Percentiles rank a stretch among this genome's conserved stretches.
Evolutionary conservation across 53 echinoderm and acorn worm species (phyloP).

Genomic region (Zoroaster sp.): DNA sequence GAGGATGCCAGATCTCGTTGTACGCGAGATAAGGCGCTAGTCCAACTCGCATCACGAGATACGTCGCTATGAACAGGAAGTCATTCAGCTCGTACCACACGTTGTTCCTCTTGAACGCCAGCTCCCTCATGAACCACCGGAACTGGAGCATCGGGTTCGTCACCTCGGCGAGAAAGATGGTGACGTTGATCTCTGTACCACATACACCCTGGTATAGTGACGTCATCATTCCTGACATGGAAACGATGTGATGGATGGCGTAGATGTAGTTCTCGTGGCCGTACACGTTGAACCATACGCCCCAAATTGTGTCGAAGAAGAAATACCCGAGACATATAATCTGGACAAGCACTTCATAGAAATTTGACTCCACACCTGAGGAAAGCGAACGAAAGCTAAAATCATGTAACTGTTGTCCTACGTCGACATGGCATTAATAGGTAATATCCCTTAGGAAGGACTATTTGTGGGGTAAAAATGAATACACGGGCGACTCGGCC

Average conservation of each 20-base stretch:
- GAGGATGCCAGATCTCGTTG: neutral
- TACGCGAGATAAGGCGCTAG: neutral
- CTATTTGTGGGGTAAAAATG: no score
- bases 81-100: slow-evolving; percentile 80
- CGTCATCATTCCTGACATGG: slow-evolving; percentile 58
- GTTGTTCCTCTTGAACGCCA: slow-evolving; percentile 17
- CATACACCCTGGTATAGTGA: slow-evolving; percentile 57
- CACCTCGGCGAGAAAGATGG: slow-evolving; percentile 78
- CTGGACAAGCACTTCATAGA: neutral
- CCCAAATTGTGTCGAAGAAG: slow-evolving; percentile 71
- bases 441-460: no score
- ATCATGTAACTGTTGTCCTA: no score
- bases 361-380: neutral
- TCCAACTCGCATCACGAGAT: slow-evolving; percentile 50
- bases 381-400: neutral
- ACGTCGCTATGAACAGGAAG: slow-evolving; percentile 70
- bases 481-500: no score
- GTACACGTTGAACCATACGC: slow-evolving; percentile 59
- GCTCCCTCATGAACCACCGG: slow-evolving; percentile 84
- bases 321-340: slow-evolving; percentile 68
- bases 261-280: slow-evolving; percentile 40
- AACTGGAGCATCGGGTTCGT: slow-evolving; percentile 81
- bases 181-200: slow-evolving; percentile 73
- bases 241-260: slow-evolving; percentile 72
- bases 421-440: no score